A percentile compares a stretch with the other conserved stretches of the same genome.
Evolutionary conservation across 2,113 vertebrate species (phyloP).

Genomic region (Limanda limanda): DNA sequence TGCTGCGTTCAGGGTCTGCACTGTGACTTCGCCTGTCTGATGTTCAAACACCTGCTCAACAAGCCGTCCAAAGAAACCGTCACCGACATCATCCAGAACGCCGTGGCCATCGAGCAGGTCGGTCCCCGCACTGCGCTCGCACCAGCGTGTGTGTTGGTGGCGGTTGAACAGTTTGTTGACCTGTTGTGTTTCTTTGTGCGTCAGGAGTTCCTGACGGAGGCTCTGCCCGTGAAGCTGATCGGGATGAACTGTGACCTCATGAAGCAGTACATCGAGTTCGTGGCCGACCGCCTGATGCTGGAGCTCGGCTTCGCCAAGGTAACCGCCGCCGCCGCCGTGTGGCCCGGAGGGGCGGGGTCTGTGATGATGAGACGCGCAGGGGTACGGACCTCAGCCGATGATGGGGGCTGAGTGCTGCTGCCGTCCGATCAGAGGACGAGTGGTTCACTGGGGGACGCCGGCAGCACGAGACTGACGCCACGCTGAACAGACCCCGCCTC

Average conservation of each 20-base stretch:
- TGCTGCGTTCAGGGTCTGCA: constrained; percentile 88
- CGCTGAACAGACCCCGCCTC: constrained; percentile 43
- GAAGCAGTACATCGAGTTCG: constrained; percentile 97
- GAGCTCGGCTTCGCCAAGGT: constrained; percentile 96
- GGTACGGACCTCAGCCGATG: constrained; percentile 83
- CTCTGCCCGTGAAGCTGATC: constrained; percentile 94
- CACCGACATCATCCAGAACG: constrained; percentile 86
- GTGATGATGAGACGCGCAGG: constrained; percentile 83
- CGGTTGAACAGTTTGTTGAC: not conserved
- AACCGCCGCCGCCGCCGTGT: not conserved
- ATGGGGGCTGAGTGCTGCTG: constrained; percentile 83
- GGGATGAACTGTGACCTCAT: constrained; percentile 96
- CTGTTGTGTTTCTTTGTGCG: not conserved
- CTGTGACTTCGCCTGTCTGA: constrained; percentile 97
- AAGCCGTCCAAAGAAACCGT: constrained; percentile 89
- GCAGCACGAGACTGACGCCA: constrained; percentile 65
- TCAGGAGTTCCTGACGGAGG: constrained; percentile 94
- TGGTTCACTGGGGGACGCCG: constrained; percentile 59
- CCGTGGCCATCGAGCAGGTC: constrained; percentile 95
- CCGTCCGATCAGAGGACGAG: constrained; percentile 50
- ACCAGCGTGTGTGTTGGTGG: no score
- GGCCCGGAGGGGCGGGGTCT: not conserved
- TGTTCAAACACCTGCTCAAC: constrained; percentile 95
- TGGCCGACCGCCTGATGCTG: constrained; percentile 93
- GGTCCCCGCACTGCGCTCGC: not conserved